Evolutionary conservation across 2,797 vertebrate genomes (phyloP), one percentile per base, ranked within the genome.

Genomic region (Craterocephalus amniculus): DNA sequence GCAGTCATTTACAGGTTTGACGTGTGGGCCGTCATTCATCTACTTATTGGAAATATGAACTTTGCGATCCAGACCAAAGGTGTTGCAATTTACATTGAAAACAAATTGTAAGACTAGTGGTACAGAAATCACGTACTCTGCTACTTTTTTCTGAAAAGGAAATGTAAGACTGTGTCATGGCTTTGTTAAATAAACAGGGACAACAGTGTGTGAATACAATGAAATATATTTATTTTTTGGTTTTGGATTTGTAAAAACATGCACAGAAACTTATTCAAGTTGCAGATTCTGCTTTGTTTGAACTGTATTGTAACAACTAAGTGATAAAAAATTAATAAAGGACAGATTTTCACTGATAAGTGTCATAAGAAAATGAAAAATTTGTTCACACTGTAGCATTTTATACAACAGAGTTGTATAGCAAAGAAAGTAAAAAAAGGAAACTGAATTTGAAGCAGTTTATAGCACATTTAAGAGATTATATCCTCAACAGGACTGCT

Each of bases 191-290:
- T 32, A 32, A 67, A 54, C 6, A 4, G 4, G 6, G 29, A 72
- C 54, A 62, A 59, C 43, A 74, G 8, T 43, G 7, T 27, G n/a
- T 51, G 48, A 51, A 20, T 45, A 27, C 12, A 14, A 54, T 52
- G 4, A 34, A 38, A 31, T 48, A 24, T 0, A 43, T 78, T 45
- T 56, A 78, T n/a, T n/a, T n/a, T 83, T 75, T 72, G 4, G 61
- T 71, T n/a, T 27, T 29, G 7, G 34, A 8, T 38, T 1, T 2
- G 10, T 7, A 59, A 52, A 0, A 60, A 63, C 45, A 11, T 40
- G 32, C n/a, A 54, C 9, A 36, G 51, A 52, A 10, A 67, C 20
- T 61, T 49, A 13, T 59, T 69, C 12, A 66, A 0, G 16, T 24
- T 74, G 29, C 16, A 64, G 20, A 66, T 64, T 76, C 0, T 1